Conservation (phyloP, 1,140 invertebrate species). For the Macrotrachela quadricornifera region DNA sequence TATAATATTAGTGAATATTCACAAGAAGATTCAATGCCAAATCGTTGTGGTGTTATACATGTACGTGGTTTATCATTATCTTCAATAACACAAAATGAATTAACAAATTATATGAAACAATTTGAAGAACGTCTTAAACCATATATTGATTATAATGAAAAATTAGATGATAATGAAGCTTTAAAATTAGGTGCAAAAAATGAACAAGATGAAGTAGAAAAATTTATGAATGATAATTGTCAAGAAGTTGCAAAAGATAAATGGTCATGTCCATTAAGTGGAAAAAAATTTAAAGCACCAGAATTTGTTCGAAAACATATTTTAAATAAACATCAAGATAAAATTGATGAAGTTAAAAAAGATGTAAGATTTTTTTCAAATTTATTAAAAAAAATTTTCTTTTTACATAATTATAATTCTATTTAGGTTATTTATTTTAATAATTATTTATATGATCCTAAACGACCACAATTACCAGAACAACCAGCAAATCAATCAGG, state of each 20-base stretch:
- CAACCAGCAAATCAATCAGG: slow-evolving; percentile 41
- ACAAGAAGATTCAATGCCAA: slow-evolving; percentile 98
- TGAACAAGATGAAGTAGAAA: slow-evolving; percentile 3
- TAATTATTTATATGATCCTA: slow-evolving; percentile 81
- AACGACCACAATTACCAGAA: slow-evolving; percentile 75
- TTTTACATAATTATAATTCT: no score
- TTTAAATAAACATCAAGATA: slow-evolving; percentile 84
- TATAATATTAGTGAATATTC: slow-evolving; percentile 97
- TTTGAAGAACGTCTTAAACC: not conserved
- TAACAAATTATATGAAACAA: not conserved
- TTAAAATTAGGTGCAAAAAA: slow-evolving; percentile 1
- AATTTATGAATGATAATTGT: slow-evolving; percentile 31
- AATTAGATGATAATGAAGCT: not conserved
- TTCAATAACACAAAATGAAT: not conserved
- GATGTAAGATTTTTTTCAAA: slow-evolving; percentile 39
- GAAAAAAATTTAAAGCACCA: slow-evolving; percentile 96
- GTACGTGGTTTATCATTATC: slow-evolving; percentile 45
- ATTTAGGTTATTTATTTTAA: slow-evolving; percentile 64
- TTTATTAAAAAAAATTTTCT: no score
- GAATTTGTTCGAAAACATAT: slow-evolving; percentile 98
- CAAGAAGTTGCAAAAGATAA: slow-evolving; percentile 89
- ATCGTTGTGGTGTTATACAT: slow-evolving; percentile 91
- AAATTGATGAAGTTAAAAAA: slow-evolving; percentile 82
- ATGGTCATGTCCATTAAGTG: slow-evolving; percentile 90
- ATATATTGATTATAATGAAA: not conserved